Conservation (phyloP, 2,797 vertebrate species). For the Smutsia gigantea region DNA sequence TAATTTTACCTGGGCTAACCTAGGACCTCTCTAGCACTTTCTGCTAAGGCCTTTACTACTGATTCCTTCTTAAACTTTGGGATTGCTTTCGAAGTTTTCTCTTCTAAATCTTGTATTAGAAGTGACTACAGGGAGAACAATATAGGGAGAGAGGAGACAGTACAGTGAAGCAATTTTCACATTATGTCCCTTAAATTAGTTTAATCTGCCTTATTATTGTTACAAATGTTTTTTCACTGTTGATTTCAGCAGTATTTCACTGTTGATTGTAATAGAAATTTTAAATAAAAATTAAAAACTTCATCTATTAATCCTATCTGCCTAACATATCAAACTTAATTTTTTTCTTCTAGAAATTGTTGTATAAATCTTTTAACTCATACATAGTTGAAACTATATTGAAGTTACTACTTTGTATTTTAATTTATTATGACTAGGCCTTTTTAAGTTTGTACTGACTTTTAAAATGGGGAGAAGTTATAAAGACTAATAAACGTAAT, state of each 20-base stretch:
- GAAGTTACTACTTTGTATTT: slow-evolving; percentile 21
- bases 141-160: background rate
- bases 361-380: background rate
- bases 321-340: background rate
- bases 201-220: background rate
- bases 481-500: slow-evolving; percentile 6
- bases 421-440: background rate
- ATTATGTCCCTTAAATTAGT: background rate
- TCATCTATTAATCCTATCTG: background rate
- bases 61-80: background rate
- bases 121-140: background rate
- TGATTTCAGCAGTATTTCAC: slow-evolving; percentile 1
- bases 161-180: background rate
- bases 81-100: background rate
- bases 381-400: background rate
- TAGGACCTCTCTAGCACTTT: background rate
- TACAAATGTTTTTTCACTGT: background rate
- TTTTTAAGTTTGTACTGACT: slow-evolving; percentile 21
- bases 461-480: slow-evolving; percentile 1
- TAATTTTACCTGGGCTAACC: background rate
- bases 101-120: background rate
- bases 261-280: background rate
- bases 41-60: background rate
- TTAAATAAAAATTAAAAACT: background rate
- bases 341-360: background rate